Evolutionary conservation across 2,113 vertebrate genomes (phyloP).

Genomic region (Arvicanthis niloticus): DNA sequence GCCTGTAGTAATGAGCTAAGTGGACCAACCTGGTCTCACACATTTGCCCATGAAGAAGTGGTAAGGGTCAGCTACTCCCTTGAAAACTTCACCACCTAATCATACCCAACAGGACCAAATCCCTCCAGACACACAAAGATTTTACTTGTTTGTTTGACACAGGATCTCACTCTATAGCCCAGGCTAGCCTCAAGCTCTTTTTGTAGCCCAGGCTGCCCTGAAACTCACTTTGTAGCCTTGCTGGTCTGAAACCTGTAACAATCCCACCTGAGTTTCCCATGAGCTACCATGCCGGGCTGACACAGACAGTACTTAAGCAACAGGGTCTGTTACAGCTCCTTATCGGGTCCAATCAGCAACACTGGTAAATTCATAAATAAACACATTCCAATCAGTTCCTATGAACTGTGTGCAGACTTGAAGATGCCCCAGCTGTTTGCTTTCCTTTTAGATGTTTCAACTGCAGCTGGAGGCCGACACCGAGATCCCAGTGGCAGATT

Average conservation of each 20-base stretch:
- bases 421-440: background rate
- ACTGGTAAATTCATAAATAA: background rate
- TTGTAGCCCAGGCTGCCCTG: background rate
- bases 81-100: background rate
- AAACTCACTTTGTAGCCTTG: background rate
- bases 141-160: background rate
- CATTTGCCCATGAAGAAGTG: background rate
- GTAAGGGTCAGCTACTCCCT: background rate
- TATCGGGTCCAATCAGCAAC: background rate
- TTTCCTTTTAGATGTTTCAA: conserved; percentile 23
- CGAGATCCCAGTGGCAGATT: background rate
- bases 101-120: background rate
- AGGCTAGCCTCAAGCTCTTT: background rate
- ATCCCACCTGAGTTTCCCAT: background rate
- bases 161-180: background rate
- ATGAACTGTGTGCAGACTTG: background rate
- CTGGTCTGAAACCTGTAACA: background rate
- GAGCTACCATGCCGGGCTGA: background rate
- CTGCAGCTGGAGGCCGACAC: background rate
- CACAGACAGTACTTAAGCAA: background rate
- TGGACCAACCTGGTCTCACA: background rate
- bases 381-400: background rate
- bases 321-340: background rate
- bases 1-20: background rate
- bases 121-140: too few relatives aligned